These are phyloP conservation scores for Hypothenemus hampei DNA, from an alignment of 1,140 invertebrate species.

Conservation along the genomic window DNA sequence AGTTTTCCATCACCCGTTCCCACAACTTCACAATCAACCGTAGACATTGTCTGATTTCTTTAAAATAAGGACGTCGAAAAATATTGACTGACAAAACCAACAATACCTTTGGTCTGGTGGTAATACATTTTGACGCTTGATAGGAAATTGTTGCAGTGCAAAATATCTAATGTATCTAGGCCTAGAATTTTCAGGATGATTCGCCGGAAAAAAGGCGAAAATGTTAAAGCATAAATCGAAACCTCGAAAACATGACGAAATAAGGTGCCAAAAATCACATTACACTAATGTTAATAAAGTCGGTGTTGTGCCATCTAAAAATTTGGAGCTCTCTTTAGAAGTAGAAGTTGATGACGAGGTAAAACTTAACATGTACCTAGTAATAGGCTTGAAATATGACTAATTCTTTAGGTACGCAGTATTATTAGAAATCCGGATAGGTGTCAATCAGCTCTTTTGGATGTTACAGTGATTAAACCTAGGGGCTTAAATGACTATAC, in stretches of 20 bases:
- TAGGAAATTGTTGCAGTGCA: conserved; percentile 9
- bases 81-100: neutral
- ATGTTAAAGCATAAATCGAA: conserved; percentile 28
- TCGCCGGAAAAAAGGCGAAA: conserved; percentile 15
- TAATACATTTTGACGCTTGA: neutral
- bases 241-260: conserved; percentile 24
- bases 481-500: conserved; percentile 25
- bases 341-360: conserved; percentile 35
- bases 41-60: conserved; percentile 6
- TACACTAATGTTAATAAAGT: conserved; percentile 18
- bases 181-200: conserved; percentile 19
- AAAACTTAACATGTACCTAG: neutral
- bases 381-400: neutral
- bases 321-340: conserved; percentile 32
- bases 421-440: conserved; percentile 32
- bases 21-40: conserved; percentile 18
- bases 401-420: conserved; percentile 22
- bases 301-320: conserved; percentile 19
- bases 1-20: conserved; percentile 19
- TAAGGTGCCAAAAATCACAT: conserved; percentile 23
- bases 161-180: conserved; percentile 15
- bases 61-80: conserved; percentile 4
- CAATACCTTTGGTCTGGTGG: neutral
- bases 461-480: conserved; percentile 36
- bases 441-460: conserved; percentile 30